Percentiles rank a stretch among this genome's conserved stretches.
These are phyloP conservation scores for Lasioglossum calceatum DNA, from an alignment of 2,888 invertebrate genomes.

Conservation along the genomic window DNA sequence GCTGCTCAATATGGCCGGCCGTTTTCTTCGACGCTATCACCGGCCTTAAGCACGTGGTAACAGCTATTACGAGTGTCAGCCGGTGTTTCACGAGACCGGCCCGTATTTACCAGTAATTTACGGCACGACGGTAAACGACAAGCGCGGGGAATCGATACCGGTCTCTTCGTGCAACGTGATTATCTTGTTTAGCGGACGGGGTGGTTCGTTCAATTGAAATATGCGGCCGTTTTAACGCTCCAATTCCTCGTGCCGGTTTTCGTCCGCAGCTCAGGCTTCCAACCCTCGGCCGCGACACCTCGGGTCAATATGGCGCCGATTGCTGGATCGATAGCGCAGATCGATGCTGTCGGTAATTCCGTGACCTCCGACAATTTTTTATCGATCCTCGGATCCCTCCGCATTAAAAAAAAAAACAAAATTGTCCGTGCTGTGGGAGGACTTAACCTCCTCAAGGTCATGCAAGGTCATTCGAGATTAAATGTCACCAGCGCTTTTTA, in stretches of 20 bases:
- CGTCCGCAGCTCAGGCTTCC: neutral
- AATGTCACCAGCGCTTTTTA: neutral
- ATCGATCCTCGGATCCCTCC: neutral
- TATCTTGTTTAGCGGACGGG: slow-evolving; percentile 30
- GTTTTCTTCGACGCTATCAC: slow-evolving; percentile 3
- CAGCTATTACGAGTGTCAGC: slow-evolving; percentile 17
- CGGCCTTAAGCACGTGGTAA: slow-evolving; percentile 16
- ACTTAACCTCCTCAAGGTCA: neutral
- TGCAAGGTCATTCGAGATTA: neutral
- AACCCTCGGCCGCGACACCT: neutral
- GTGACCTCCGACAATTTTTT: neutral
- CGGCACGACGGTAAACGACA: slow-evolving; percentile 45
- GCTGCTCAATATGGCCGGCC: neutral
- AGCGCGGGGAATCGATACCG: slow-evolving; percentile 47
- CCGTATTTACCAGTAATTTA: slow-evolving; percentile 48
- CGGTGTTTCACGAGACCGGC: slow-evolving; percentile 20
- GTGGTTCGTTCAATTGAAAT: slow-evolving; percentile 38
- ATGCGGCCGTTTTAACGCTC: slow-evolving; percentile 14
- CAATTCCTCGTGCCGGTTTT: neutral
- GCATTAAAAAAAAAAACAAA: too few relatives aligned
- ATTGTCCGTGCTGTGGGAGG: too few relatives aligned
- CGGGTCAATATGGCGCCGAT: neutral
- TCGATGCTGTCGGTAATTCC: neutral
- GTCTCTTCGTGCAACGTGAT: slow-evolving; percentile 27
- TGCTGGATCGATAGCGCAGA: neutral